Percentiles rank a stretch among this genome's conserved stretches.
These are phyloP conservation scores for Phenganax stokvisi DNA, from an alignment of 92 coral and sea anemone genomes.

Conservation along the genomic window DNA sequence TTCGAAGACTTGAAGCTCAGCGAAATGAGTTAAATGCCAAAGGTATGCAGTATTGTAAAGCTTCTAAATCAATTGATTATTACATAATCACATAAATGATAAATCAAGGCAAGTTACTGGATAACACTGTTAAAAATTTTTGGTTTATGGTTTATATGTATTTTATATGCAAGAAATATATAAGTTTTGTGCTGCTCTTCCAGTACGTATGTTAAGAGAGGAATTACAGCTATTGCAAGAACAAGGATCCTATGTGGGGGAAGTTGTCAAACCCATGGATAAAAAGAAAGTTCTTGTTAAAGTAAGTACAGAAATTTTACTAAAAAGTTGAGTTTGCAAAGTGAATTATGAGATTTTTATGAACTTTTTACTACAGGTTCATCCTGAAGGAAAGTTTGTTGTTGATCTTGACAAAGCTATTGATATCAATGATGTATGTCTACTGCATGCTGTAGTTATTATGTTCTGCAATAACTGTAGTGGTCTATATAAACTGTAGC, in stretches of 20 bases:
- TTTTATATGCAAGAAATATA: not conserved
- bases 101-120: not conserved
- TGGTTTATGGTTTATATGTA: no score
- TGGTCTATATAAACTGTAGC: not conserved
- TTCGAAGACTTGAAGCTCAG: slow-evolving; percentile 96
- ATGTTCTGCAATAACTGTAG: not conserved
- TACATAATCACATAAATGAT: not conserved
- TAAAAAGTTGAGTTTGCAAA: not conserved
- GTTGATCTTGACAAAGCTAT: slow-evolving; percentile 95
- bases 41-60: not conserved
- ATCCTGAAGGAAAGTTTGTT: slow-evolving; percentile 98
- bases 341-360: not conserved
- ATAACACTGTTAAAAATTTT: not conserved
- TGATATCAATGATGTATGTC: slow-evolving; percentile 79
- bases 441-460: not conserved
- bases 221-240: slow-evolving; percentile 93
- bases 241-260: slow-evolving; percentile 99
- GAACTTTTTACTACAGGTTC: slow-evolving; percentile 56
- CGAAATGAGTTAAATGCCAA: slow-evolving; percentile 61
- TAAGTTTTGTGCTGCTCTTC: not conserved
- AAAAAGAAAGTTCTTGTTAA: slow-evolving; percentile 97
- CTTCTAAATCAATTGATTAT: not conserved
- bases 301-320: slow-evolving; percentile 39
- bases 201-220: slow-evolving; percentile 95
- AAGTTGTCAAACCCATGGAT: slow-evolving; percentile 98